phyloP scores from a whole-genome alignment of 2,797 vertebrate genomes.

The Telmatherina bonti region DNA sequence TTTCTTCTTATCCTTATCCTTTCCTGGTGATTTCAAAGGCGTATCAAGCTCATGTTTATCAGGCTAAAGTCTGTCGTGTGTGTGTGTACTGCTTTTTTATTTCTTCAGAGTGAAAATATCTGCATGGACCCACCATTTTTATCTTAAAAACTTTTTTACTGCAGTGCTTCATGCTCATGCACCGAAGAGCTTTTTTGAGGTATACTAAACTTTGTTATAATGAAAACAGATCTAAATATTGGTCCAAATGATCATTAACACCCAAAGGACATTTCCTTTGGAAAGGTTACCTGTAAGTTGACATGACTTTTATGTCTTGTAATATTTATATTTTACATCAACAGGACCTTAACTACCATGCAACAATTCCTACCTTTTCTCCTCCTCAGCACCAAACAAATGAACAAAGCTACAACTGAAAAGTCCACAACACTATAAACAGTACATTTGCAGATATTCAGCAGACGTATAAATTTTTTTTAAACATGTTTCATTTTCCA shows the following conservation, averaged over 20 bases:
- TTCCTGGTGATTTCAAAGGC: neutral
- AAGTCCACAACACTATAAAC: neutral
- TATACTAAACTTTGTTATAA: neutral
- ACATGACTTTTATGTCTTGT: neutral
- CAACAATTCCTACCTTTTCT: neutral
- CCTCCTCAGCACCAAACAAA: neutral
- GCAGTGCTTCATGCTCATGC: neutral
- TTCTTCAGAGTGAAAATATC: neutral
- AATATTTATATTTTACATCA: neutral
- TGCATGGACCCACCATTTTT: neutral
- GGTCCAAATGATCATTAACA: neutral
- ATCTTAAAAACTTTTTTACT: neutral
- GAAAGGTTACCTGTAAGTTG: neutral
- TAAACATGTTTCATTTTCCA: slow-evolving; percentile 1
- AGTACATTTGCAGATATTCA: neutral
- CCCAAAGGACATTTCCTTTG: too few relatives aligned
- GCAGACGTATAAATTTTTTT: neutral
- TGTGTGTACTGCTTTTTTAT: neutral
- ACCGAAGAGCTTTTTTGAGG: neutral
- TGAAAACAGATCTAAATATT: neutral
- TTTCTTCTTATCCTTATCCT: neutral
- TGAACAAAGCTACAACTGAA: neutral
- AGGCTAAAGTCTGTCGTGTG: neutral
- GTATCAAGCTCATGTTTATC: neutral
- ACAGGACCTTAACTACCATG: neutral